Base-by-base conservation (phyloP, 2,113 vertebrate genomes). In the Agelaius phoeniceus region DNA sequence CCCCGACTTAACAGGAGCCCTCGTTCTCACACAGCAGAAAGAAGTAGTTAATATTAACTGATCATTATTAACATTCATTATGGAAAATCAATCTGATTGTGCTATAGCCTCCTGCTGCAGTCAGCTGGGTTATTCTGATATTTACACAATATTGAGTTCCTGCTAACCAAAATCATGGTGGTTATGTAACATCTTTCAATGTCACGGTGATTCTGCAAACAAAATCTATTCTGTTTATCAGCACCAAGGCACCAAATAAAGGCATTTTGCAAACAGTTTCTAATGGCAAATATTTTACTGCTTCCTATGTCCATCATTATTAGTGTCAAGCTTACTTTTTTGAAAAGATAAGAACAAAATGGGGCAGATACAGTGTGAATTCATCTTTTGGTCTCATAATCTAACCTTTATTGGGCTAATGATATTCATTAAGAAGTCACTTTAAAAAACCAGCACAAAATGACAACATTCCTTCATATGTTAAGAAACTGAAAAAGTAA, bases 111-210 rank as follows among this genome's bases (percentile, higher is more conserved):
- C 13, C 77, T 22, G n/a, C 80, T 66, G 26, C 80, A 95, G 94
- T 52, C 43, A 80, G n/a, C 37, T 44, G 48, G 82, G 54, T 93
- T 93, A 80, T 91, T 61, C 83, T 54, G 94, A 58, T 93, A 94
- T 94, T 96, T 96, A 92, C 94, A 92, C 80, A 94, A 94, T 90
- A 94, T 59, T 59, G 91, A 95, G 66, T 4, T 82, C 43, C 69
- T 48, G 80, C 75, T 92, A 69, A 79, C 87, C 76, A 91, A 89
- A 97, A 89, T 3, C 17, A 71, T 74, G 66, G 81, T 3, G 1
- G 75, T 97, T 96, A 94, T n/a, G 30, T 88, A 96, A 96, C 51
- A 74, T 44, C 66, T 91, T 87, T 88, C 91, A 97, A 97, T 93
- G 92, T 94, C 92, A 94, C 1, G 8, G 62, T 55, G 76, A 79